A percentile compares a stretch with the other conserved stretches of the same genome.
These are phyloP conservation scores for Drosophila stalkeri DNA, from an alignment of 2,888 invertebrate genomes.

Conservation along the genomic window DNA sequence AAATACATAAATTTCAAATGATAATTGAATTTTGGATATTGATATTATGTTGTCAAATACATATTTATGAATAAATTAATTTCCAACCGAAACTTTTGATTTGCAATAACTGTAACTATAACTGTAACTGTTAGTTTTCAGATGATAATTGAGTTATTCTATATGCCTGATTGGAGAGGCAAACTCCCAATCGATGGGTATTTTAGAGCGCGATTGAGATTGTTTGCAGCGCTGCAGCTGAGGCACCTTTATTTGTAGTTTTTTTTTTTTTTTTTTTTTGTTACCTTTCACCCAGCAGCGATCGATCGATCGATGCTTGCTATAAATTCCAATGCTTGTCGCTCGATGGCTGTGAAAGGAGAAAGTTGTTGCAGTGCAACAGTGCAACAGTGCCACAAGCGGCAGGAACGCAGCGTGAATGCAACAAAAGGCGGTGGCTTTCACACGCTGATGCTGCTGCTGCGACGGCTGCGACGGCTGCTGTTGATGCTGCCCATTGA, in stretches of 20 bases:
- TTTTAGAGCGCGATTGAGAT: slow-evolving; percentile 4
- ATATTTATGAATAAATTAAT: not conserved
- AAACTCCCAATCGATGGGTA: slow-evolving; percentile 2
- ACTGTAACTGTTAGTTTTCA: not conserved
- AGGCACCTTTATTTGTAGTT: slow-evolving; percentile 35
- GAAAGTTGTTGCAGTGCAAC: slow-evolving; percentile 53
- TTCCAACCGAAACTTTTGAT: not conserved
- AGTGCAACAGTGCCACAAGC: slow-evolving; percentile 17
- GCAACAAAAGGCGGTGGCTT: slow-evolving; percentile 52
- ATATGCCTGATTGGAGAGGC: not conserved
- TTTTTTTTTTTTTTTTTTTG: slow-evolving; percentile 33
- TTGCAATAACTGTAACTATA: not conserved
- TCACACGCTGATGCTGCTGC: slow-evolving; percentile 44
- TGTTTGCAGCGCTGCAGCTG: not conserved
- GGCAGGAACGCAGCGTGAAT: slow-evolving; percentile 45
- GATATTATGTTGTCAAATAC: too few relatives aligned
- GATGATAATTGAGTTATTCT: not conserved
- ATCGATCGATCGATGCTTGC: slow-evolving; percentile 39
- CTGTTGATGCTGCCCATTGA: slow-evolving; percentile 11
- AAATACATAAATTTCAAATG: too few relatives aligned
- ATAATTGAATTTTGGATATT: too few relatives aligned
- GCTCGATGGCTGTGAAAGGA: slow-evolving; percentile 57
- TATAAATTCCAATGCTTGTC: slow-evolving; percentile 50
- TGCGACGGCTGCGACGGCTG: slow-evolving; percentile 12
- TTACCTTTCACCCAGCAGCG: slow-evolving; percentile 51